Evolutionary conservation across 2,888 invertebrate genomes (phyloP), one percentile per base, ranked within the genome.

Genomic region (Pollenia angustigena): DNA sequence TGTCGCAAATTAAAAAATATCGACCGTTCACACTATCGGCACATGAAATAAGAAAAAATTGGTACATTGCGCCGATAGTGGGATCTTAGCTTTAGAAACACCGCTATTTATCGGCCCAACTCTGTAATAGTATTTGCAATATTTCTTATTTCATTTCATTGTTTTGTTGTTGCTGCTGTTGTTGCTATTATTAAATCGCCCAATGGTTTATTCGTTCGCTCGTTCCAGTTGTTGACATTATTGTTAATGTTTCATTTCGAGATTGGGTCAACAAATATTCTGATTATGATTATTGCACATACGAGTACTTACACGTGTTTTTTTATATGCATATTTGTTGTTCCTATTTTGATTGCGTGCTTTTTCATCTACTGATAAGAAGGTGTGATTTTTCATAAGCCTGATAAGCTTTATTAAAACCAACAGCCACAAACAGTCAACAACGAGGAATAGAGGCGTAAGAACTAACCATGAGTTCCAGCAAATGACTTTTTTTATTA

Each of bases 251-350:
- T 64, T 40, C 14, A 40, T 72, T 72, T 52, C 32, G 14, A 81
- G 80, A 81, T 81, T 69, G 72, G 80, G 72, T 54, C 80, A 72
- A 72, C 62, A 81, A 81, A 62, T 44, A 54, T 52, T 54, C 40
- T 10, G 62, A 81, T 69, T 58, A 79, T 46, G 32, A 68, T 62
- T 52, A 62, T 52, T 69, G 23, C 12, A 68, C 32, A 66, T 60
- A 71, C 44, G 32, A n/a, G 46, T 56, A 66, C 54, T 78, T 44
- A 64, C 44, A 66, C 14, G 16, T 40, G 50, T 69, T 69, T 32
- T 40, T 58, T 48, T 48, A 54, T 16, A 18, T 42, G n/a, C 40
- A 54, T 44, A 71, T 16, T 48, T 76, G 23, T 62, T 42, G 0
- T 69, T 69, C 11, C 6, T 18, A 8, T n/a, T 58, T 40, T 56